Conservation (phyloP, 2,797 vertebrate species). For the Sebastes miniatus region DNA sequence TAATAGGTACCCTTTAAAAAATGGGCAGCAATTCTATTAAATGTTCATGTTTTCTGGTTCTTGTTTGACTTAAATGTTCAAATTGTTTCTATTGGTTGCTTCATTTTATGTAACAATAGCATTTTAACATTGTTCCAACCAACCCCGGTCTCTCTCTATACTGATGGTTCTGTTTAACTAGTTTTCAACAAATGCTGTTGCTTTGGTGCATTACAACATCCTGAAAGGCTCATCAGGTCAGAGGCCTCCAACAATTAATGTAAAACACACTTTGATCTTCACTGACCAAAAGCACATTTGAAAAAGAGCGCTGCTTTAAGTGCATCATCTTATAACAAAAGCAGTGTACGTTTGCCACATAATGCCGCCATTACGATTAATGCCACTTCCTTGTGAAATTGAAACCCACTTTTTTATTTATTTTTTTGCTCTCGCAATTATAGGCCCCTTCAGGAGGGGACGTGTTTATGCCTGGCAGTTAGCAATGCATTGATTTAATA, state of each 20-base stretch:
- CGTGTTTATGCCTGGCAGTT: slow-evolving; percentile 86
- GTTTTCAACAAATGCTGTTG: neutral
- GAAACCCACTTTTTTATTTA: slow-evolving; percentile 59
- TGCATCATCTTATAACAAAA: slow-evolving; percentile 60
- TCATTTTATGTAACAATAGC: too few relatives aligned
- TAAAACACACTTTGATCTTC: slow-evolving; percentile 73
- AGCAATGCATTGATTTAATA: slow-evolving; percentile 99
- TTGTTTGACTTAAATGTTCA: too few relatives aligned
- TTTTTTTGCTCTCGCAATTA: slow-evolving; percentile 76
- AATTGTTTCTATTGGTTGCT: too few relatives aligned
- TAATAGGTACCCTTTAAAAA: too few relatives aligned
- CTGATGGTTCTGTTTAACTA: neutral
- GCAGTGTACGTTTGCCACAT: slow-evolving; percentile 49
- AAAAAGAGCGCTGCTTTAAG: slow-evolving; percentile 25
- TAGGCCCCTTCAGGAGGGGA: slow-evolving; percentile 75
- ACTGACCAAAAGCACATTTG: slow-evolving; percentile 25
- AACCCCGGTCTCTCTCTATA: neutral
- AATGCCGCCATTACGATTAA: slow-evolving; percentile 68
- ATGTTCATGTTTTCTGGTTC: too few relatives aligned
- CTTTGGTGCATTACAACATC: slow-evolving; percentile 9
- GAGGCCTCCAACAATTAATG: slow-evolving; percentile 29
- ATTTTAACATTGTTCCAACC: neutral
- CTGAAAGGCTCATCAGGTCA: neutral
- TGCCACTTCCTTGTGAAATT: slow-evolving; percentile 67
- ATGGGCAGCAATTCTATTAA: too few relatives aligned